Conservation (phyloP, 37 sponge, comb jelly and placozoan genomes). For the Petrosia ficiformis region DNA sequence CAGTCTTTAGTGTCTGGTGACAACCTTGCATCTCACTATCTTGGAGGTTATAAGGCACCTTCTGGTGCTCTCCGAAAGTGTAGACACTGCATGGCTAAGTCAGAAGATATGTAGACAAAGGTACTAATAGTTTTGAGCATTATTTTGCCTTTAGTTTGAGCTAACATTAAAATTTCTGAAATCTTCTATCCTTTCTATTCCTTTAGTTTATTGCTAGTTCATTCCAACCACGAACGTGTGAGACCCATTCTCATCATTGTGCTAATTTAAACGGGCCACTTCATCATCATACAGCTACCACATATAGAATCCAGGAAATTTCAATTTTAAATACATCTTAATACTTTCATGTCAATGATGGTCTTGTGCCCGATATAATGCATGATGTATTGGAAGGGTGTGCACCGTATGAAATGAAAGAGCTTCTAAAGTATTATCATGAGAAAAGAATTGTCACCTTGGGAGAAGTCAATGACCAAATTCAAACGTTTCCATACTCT, state of each 20-base stretch:
- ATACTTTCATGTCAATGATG: slow-evolving; percentile 66
- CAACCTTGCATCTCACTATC: slow-evolving; percentile 22
- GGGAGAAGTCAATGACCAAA: slow-evolving; percentile 15
- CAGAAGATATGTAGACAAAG: slow-evolving; percentile 19
- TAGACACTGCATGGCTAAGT: slow-evolving; percentile 23
- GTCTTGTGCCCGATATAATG: slow-evolving; percentile 68
- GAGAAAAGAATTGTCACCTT: slow-evolving; percentile 31
- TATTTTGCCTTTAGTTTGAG: background rate
- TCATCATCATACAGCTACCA: slow-evolving; percentile 58
- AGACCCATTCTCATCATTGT: slow-evolving; percentile 43
- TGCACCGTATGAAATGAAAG: slow-evolving; percentile 15
- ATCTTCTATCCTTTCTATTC: background rate
- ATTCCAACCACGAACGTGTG: slow-evolving; percentile 22
- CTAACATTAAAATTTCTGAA: background rate
- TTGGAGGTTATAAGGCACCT: slow-evolving; percentile 32
- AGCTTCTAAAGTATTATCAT: slow-evolving; percentile 15
- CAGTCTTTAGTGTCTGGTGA: slow-evolving; percentile 20
- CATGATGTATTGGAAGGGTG: slow-evolving; percentile 73
- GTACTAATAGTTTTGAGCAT: slow-evolving; percentile 12
- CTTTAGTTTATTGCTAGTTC: slow-evolving; percentile 30
- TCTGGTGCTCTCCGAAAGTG: slow-evolving; percentile 20
- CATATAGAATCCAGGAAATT: slow-evolving; percentile 47
- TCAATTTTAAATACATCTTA: slow-evolving; percentile 35
- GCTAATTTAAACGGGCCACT: slow-evolving; percentile 50
- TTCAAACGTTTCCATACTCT: slow-evolving; percentile 18